Evolutionary conservation across 1,140 invertebrate genomes (phyloP).

Genomic region (Drosophila ogumai): DNA sequence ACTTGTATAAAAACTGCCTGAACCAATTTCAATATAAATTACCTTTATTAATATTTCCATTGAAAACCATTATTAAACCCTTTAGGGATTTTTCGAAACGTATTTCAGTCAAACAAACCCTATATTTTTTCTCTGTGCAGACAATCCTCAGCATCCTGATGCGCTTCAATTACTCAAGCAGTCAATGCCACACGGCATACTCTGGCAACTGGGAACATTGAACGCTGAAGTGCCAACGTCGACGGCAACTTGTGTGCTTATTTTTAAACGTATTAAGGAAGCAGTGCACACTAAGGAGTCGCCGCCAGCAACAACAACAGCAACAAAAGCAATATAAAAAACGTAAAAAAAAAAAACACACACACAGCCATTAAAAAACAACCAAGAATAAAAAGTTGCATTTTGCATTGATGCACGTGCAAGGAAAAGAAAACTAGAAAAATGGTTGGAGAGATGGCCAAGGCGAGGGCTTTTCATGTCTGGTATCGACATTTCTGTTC

Average conservation of each 20-base stretch:
- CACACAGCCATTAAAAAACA: constrained; percentile 1
- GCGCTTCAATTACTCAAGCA: constrained; percentile 74
- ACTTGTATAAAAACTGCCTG: too few species aligned
- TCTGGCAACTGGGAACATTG: constrained; percentile 54
- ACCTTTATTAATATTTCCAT: too few species aligned
- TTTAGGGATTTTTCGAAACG: too few species aligned
- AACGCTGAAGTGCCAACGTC: constrained; percentile 58
- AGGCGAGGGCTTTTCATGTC: constrained; percentile 10
- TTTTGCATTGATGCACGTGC: constrained; percentile 47
- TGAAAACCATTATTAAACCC: too few species aligned
- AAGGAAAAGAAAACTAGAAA: neutral
- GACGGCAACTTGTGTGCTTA: constrained; percentile 62
- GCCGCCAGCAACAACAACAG: constrained; percentile 1
- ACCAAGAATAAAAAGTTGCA: constrained; percentile 19
- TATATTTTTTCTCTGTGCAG: constrained; percentile 14
- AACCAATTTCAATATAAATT: too few species aligned
- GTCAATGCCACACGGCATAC: constrained; percentile 58
- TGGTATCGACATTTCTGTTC: constrained; percentile 31
- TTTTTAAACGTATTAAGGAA: constrained; percentile 81
- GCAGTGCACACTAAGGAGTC: constrained; percentile 37
- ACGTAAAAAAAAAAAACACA: neutral
- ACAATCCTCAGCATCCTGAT: constrained; percentile 43
- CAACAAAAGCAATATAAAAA: neutral
- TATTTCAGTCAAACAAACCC: neutral
- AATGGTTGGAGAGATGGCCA: neutral